Percentiles rank a stretch among this genome's conserved stretches.
Evolutionary conservation across 1,140 invertebrate genomes (phyloP).

Genomic region (Carposina sasakii): DNA sequence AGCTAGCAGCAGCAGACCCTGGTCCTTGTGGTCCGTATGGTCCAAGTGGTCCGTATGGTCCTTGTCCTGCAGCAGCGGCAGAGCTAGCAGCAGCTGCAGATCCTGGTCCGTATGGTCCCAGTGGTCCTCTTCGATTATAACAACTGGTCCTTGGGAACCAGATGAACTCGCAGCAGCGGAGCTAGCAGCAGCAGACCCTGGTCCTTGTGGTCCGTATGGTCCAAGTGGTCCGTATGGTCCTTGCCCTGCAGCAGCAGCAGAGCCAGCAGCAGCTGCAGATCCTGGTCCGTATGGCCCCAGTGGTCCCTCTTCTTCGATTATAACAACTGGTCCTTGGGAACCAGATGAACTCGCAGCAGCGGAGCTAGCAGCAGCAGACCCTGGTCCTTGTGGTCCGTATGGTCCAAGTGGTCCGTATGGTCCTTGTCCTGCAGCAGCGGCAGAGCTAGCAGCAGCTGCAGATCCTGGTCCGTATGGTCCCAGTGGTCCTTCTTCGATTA

Average conservation of each 20-base stretch:
- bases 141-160: too few relatives aligned
- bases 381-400: constrained; percentile 6
- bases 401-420: constrained; percentile 4
- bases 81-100: background rate
- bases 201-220: too few relatives aligned
- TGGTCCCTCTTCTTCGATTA: constrained; percentile 2
- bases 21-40: constrained; percentile 1
- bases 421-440: constrained; percentile 4
- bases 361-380: background rate
- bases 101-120: constrained; percentile 5
- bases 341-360: constrained; percentile 11
- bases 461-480: constrained; percentile 3
- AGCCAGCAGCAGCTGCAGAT: constrained; percentile 11
- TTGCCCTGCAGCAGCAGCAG: constrained; percentile 3
- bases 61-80: too few relatives aligned
- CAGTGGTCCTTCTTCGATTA: background rate
- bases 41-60: constrained; percentile 1
- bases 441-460: background rate
- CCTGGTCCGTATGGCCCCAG: constrained; percentile 8
- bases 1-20: too few relatives aligned
- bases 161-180: too few relatives aligned
- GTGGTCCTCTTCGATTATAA: too few relatives aligned
- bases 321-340: too few relatives aligned
- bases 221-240: too few relatives aligned
- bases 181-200: too few relatives aligned